Base-by-base conservation (phyloP, 64 coral and sea anemone species). In the Porites lutea region DNA sequence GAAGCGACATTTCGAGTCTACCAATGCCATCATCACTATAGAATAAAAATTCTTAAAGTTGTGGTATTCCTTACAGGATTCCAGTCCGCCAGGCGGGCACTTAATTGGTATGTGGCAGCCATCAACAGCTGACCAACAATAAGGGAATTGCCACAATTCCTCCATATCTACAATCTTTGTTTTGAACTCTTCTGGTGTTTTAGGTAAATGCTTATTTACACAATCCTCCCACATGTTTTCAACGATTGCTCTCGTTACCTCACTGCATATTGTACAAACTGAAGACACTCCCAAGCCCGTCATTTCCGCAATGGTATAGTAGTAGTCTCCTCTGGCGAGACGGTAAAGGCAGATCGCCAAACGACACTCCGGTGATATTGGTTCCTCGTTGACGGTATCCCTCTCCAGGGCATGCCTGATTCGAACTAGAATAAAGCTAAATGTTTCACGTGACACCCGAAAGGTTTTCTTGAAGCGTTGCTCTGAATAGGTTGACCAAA, bases 11-110 rank as follows among this genome's bases (percentile, higher is more conserved):
- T 71, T 79, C 14, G 88, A 64, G 44, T 90, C 88, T 2, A 90
- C 88, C 88, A 90, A 47, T 3, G 61, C 88, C 88, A 90, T 90
- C 27, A 90, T 21, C 10, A 90, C 61, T 48, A 90, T 65, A 10
- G 88, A 90, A 18, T 79, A 89, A 67, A 67, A 79, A 53, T 90
- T 90, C 71, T 90, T 90, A 65, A 90, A 90, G 59, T 90, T 90
- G 47, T 90, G 54, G 58, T 90, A 90, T 76, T 79, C 74, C n/a
- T 77, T 88, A 4, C 27, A 22, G n/a, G 75, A 16, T 52, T 78
- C 19, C 2, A 12, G 59, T 13, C 88, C 88, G 44, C 88, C 88
- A 19, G 88, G 74, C 48, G 88, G 88, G 44, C 88, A 90, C 16
- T 90, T 90, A 4, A 90, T 90, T 2, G 88, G 88, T 7, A 90